phyloP scores from a whole-genome alignment of 2,888 invertebrate species.

The Uropetala carovei region DNA sequence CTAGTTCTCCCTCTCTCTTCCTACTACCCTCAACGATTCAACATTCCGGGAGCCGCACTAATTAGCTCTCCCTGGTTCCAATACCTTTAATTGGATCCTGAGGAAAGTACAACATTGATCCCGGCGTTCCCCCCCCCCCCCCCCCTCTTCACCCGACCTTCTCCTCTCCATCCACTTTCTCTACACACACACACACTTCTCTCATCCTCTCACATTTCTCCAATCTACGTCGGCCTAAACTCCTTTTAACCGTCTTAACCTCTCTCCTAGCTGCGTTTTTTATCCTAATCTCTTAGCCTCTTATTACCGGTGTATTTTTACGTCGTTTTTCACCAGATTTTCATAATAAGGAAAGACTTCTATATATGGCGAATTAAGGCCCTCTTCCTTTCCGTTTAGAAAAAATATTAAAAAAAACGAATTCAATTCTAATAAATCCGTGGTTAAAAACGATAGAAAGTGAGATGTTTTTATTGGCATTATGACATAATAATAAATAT shows the following conservation, averaged over 20 bases:
- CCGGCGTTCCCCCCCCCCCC: background rate
- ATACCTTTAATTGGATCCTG: slow-evolving; percentile 66
- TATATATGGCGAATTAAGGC: too few species aligned
- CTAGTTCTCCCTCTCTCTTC: background rate
- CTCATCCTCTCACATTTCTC: background rate
- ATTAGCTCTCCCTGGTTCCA: slow-evolving; percentile 65
- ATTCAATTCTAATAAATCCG: too few species aligned
- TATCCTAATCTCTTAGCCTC: background rate
- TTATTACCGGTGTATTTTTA: background rate
- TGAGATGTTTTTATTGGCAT: too few species aligned
- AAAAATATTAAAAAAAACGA: too few species aligned
- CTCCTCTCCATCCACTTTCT: background rate
- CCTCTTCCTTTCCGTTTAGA: too few species aligned
- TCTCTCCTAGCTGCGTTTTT: background rate
- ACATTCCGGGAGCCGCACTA: slow-evolving; percentile 65
- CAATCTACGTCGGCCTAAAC: background rate
- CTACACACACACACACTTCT: background rate
- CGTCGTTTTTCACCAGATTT: slow-evolving; percentile 26
- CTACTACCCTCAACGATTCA: slow-evolving; percentile 5
- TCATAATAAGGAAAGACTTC: background rate
- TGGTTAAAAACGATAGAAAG: too few species aligned
- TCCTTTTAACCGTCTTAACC: background rate
- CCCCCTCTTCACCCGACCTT: background rate
- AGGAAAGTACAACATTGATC: slow-evolving; percentile 65
- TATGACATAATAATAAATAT: too few species aligned